These are phyloP conservation scores for Notodonta ziczac DNA, from an alignment of 2,888 invertebrate species.

Conservation along the genomic window DNA sequence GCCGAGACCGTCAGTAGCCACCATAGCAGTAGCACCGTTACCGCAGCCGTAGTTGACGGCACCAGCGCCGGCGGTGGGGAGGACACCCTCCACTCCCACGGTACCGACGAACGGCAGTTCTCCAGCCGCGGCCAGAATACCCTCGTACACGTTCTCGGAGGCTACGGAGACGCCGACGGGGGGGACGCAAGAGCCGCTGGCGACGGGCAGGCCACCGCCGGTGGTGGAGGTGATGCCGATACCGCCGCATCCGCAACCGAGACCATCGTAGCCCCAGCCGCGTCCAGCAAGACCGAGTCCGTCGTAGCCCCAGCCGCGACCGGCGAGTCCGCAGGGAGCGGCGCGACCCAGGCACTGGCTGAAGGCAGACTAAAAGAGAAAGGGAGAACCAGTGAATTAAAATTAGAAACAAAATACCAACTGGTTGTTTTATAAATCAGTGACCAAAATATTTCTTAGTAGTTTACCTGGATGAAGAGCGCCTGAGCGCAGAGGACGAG, in stretches of 20 bases:
- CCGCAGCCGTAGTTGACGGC: constrained; percentile 49
- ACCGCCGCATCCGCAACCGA: constrained; percentile 1
- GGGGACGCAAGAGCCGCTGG: constrained; percentile 21
- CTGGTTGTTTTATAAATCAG: neutral
- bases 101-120: constrained; percentile 41
- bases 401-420: neutral
- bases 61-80: constrained; percentile 50
- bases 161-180: constrained; percentile 17
- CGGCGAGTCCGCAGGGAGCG: constrained; percentile 3
- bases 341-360: constrained; percentile 8
- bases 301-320: neutral
- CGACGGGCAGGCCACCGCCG: constrained; percentile 33
- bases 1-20: constrained; percentile 10
- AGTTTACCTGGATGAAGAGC: neutral
- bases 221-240: constrained; percentile 17
- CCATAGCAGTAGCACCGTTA: constrained; percentile 44
- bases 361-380: neutral
- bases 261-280: constrained; percentile 8
- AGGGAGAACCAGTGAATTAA: neutral
- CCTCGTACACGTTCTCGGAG: constrained; percentile 17
- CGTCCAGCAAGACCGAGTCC: constrained; percentile 5
- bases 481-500: constrained; percentile 42
- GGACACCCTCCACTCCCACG: constrained; percentile 46
- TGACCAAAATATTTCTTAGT: neutral
- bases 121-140: constrained; percentile 14